Base-by-base conservation (phyloP, 2,797 vertebrate species). In the Strix occidentalis region DNA sequence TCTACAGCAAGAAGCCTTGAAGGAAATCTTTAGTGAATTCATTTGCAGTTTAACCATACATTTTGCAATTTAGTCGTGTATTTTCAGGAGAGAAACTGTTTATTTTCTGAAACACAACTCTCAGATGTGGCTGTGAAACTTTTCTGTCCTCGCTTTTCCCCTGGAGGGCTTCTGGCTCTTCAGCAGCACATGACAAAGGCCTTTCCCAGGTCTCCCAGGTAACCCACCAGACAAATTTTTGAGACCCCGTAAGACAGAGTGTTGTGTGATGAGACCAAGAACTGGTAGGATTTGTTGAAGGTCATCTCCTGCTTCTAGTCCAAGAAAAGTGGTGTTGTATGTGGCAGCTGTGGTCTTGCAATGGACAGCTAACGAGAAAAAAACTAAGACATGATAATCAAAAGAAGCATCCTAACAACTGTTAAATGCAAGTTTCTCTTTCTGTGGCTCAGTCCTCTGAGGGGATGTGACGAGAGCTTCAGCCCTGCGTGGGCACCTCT, bases 271-370 rank as follows among this genome's bases (percentile, higher is more conserved):
- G 76, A 70, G 54, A 45, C 46, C 18, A 9, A 29, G 54, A 78
- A 28, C 39, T 11, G 1, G 0, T 4, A 35, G 72, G 43, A 28
- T 65, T 33, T 66, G 19, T 48, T 37, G 28, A 45, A 63, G 39
- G 1, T 74, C 23, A 21, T 46, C 45, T 17, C 43, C 19, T 15
- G 3, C 77, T 68, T 75, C 25, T 39, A n/a, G 58, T 45, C 13
- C 9, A 28, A 33, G n/a, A 43, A 10, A 39, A 66, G 57, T 0
- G 4, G 15, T 10, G 35, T 45, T 1, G 3, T 8, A 1, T 2
- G 2, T 33, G 69, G 46, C 48, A 41, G 45, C 71, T 77, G 50
- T 0, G 0, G 13, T 28, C 68, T 50, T 24, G 11, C 39, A 3
- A 13, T 7, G 4, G 33, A 11, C 20, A 35, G 41, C 17, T 23